A percentile compares a stretch with the other conserved stretches of the same genome.
Conservation (phyloP, 2,797 vertebrate genomes). For the Eupleurogrammus muticus region DNA sequence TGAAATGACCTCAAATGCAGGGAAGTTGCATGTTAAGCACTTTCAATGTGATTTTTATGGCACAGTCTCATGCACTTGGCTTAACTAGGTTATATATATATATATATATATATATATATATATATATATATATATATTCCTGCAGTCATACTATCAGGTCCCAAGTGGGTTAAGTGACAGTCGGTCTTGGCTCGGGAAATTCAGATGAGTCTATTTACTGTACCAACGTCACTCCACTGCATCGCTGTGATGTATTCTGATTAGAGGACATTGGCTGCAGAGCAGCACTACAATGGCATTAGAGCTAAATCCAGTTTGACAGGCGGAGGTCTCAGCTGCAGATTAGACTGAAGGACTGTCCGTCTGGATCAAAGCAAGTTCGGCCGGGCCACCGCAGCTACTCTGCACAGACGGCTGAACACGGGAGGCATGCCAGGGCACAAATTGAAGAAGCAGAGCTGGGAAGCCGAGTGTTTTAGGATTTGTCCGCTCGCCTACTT, state of each 20-base stretch:
- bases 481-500: constrained; percentile 22
- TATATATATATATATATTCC: neutral
- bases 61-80: neutral
- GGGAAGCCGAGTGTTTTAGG: constrained; percentile 27
- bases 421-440: constrained; percentile 26
- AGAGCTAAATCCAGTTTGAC: constrained; percentile 76
- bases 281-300: constrained; percentile 46
- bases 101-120: neutral
- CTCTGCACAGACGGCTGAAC: constrained; percentile 22
- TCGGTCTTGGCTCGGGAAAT: constrained; percentile 11
- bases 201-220: constrained; percentile 27
- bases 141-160: neutral
- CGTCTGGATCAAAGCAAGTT: constrained; percentile 65
- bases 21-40: neutral
- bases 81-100: constrained; percentile 11
- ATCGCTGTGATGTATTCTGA: constrained; percentile 19
- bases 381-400: constrained; percentile 15
- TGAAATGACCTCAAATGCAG: neutral
- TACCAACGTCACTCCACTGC: constrained; percentile 7
- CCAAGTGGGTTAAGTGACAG: constrained; percentile 6
- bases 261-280: constrained; percentile 33
- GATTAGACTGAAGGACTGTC: constrained; percentile 77
- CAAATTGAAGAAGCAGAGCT: constrained; percentile 32
- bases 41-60: neutral
- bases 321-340: constrained; percentile 68